Evolutionary conservation across 2,888 invertebrate species (phyloP), one percentile per base, ranked within the genome.

Genomic region (Hofmannophila pseudospretella): DNA sequence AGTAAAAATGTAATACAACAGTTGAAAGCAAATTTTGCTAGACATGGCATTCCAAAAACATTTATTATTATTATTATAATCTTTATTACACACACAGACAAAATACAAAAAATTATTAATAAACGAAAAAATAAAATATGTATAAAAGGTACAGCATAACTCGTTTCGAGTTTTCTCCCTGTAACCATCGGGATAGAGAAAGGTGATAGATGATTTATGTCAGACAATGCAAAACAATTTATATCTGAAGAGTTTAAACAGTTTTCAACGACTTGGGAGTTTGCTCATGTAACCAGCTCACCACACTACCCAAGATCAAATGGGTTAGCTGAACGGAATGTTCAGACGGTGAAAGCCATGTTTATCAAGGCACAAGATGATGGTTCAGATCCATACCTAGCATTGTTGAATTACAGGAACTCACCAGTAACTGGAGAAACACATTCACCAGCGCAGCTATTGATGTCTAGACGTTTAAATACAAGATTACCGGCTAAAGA

Each of bases 31-130:
- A 19, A 38, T n/a, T 38, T 43, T n/a, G 29, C 29, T 9, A 31
- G 44, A 7, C 39, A 44, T 12, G 44, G 44, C 3, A 44, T 41
- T 4, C 41, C 44, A 1, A n/a, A n/a, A n/a, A n/a, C n/a, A n/a
- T n/a, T n/a, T n/a, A 27, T 32, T 9, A 34, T n/a, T n/a, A n/a
- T n/a, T n/a, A n/a, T n/a, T n/a, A n/a, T n/a, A n/a, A n/a, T n/a
- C n/a, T n/a, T n/a, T n/a, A n/a, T n/a, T n/a, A n/a, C n/a, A n/a
- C n/a, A n/a, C n/a, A n/a, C n/a, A n/a, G n/a, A n/a, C n/a, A n/a
- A n/a, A n/a, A n/a, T n/a, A n/a, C n/a, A n/a, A n/a, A n/a, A n/a
- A n/a, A n/a, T n/a, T n/a, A n/a, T n/a, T n/a, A n/a, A n/a, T n/a
- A n/a, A n/a, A n/a, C n/a, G n/a, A n/a, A n/a, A n/a, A n/a, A n/a